Base-by-base conservation (phyloP, 1,140 invertebrate genomes). In the Paraescarpia echinospica region DNA sequence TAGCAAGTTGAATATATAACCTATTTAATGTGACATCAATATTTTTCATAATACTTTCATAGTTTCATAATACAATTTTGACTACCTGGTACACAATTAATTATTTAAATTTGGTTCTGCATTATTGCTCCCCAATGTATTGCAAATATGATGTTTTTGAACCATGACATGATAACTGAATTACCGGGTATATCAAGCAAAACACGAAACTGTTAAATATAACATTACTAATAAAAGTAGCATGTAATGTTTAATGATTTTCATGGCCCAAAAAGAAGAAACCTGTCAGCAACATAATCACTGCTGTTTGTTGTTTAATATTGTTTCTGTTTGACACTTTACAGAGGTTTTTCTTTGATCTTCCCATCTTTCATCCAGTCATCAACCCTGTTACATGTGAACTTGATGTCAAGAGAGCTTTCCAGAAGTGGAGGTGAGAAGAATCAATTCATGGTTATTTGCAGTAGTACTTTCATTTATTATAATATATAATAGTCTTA, bases 291-390 rank as follows among this genome's bases (percentile, higher is more conserved):
- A 51, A 51, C 0, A 51, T 8, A 51, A 51, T 51, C 48, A 51
- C 48, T 51, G 8, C 18, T 77, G 59, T 77, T 77, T 77, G 59
- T 77, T 27, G n/a, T 31, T 90, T 34, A 89, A 89, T 89, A 89
- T 93, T 91, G 27, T 48, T 33, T 94, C 92, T 89, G 89, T 91
- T 89, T 90, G 89, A 33, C 93, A 48, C 90, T 93, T 97, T 97
- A 93, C 95, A 99, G 98, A 97, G 96, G 95, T 96, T 99, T 91
- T 96, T 97, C 93, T 99, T 99, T 96, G 97, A 98, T 96, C 98
- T 97, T 93, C 97, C 98, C 95, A 95, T 99, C 92, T 98, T 98
- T 95, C 98, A 99, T 97, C 98, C 99, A 91, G 96, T 98, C 88
- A 97, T 99, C 91, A 97, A 98, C 96, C 96, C 97, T 18, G 97